These are phyloP conservation scores for Zeugodacus cucurbitae DNA, from an alignment of 1,140 invertebrate genomes.

Conservation along the genomic window DNA sequence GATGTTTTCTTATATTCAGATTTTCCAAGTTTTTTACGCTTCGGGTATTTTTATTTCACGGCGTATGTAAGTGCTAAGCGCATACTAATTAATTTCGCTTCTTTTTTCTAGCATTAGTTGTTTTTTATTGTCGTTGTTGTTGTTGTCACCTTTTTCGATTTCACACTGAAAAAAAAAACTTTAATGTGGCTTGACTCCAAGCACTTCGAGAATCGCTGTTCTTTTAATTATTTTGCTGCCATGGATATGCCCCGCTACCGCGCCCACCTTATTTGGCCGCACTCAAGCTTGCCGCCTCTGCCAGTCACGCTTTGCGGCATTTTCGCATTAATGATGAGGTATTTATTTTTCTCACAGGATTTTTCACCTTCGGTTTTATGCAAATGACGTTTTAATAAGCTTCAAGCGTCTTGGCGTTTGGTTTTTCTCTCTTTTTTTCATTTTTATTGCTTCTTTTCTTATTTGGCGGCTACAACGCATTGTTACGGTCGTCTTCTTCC, in stretches of 20 bases:
- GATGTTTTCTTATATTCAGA: background rate
- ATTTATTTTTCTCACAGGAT: constrained; percentile 32
- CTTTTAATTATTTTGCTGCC: background rate
- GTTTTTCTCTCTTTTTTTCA: background rate
- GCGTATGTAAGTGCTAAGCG: background rate
- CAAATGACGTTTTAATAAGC: constrained; percentile 34
- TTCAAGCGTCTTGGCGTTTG: background rate
- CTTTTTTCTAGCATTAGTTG: background rate
- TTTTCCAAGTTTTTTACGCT: background rate
- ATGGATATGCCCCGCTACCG: background rate
- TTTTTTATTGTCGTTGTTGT: background rate
- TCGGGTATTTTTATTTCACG: background rate
- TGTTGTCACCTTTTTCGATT: too few species aligned
- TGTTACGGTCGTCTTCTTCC: background rate
- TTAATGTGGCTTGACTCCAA: background rate
- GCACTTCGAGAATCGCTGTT: background rate
- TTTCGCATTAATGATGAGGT: constrained; percentile 29
- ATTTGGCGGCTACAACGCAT: background rate
- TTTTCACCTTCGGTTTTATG: constrained; percentile 29
- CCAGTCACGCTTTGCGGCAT: constrained; percentile 10
- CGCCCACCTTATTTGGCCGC: background rate
- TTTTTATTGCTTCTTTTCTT: background rate
- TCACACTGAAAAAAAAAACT: background rate
- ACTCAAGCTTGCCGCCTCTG: background rate
- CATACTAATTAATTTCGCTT: constrained; percentile 28